These are phyloP conservation scores for Chloropsis hardwickii DNA, from an alignment of 2,113 vertebrate genomes.

Conservation along the genomic window DNA sequence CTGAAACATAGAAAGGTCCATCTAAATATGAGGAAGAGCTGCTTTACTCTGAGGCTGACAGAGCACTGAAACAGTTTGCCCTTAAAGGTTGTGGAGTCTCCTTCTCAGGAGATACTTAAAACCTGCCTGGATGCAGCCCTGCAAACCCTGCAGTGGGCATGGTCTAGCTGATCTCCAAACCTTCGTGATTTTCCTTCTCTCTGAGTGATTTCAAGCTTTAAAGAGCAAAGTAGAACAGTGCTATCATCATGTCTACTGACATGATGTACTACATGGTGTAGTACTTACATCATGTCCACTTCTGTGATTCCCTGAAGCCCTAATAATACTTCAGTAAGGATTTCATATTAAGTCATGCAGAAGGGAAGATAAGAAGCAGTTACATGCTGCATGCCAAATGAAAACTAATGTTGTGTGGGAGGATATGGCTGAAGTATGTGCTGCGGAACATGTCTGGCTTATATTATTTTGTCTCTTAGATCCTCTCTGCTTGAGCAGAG, in stretches of 20 bases:
- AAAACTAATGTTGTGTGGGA: constrained; percentile 32
- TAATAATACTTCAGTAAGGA: neutral
- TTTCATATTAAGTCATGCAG: neutral
- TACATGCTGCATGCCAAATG: neutral
- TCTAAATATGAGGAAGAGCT: neutral
- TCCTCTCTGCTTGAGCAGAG: neutral
- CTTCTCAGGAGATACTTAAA: neutral
- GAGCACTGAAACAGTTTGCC: neutral
- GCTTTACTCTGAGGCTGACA: neutral
- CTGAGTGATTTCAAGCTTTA: neutral
- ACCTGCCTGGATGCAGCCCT: neutral
- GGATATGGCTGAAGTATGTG: constrained; percentile 19
- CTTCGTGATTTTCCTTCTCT: neutral
- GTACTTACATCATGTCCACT: neutral
- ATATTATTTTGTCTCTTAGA: constrained; percentile 25
- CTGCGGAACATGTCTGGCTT: neutral
- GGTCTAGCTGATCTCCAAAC: neutral
- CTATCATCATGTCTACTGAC: neutral
- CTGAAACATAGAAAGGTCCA: neutral
- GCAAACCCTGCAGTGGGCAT: neutral
- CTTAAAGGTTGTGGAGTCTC: neutral
- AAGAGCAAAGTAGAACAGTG: neutral
- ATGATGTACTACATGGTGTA: neutral
- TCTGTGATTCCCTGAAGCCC: neutral
- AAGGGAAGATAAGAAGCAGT: constrained; percentile 17